These are phyloP conservation scores for Vanessa cardui DNA, from an alignment of 2,888 invertebrate species.

Conservation along the genomic window DNA sequence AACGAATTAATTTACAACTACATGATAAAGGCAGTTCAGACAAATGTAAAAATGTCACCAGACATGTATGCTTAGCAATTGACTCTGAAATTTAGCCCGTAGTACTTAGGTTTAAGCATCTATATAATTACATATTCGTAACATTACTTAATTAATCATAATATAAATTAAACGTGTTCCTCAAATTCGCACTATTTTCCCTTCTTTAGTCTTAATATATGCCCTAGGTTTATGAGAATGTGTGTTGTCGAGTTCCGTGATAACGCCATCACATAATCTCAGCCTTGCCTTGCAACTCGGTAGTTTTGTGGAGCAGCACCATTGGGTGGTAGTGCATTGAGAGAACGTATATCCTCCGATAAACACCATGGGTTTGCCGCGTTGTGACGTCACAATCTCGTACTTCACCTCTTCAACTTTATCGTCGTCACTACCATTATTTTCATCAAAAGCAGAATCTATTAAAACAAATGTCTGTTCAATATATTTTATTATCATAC, in stretches of 20 bases:
- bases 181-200: not conserved
- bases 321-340: constrained; percentile 12
- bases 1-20: too few species aligned
- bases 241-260: not conserved
- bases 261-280: not conserved
- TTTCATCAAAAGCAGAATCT: too few species aligned
- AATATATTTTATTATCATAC: too few species aligned
- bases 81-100: too few species aligned
- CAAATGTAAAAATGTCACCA: too few species aligned
- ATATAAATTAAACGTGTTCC: not conserved
- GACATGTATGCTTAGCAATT: too few species aligned
- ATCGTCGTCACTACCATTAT: too few species aligned
- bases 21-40: too few species aligned
- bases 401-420: constrained; percentile 40
- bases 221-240: not conserved
- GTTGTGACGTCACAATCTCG: constrained; percentile 45
- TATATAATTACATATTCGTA: too few species aligned
- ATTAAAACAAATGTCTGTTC: too few species aligned
- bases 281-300: constrained; percentile 1
- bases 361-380: constrained; percentile 32
- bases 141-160: too few species aligned
- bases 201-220: not conserved
- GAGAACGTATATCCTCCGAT: constrained; percentile 47
- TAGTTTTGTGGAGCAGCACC: constrained; percentile 32
- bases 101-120: too few species aligned